Evolutionary conservation across 2,113 vertebrate species (phyloP).

Genomic region (Cnemophilus loriae): DNA sequence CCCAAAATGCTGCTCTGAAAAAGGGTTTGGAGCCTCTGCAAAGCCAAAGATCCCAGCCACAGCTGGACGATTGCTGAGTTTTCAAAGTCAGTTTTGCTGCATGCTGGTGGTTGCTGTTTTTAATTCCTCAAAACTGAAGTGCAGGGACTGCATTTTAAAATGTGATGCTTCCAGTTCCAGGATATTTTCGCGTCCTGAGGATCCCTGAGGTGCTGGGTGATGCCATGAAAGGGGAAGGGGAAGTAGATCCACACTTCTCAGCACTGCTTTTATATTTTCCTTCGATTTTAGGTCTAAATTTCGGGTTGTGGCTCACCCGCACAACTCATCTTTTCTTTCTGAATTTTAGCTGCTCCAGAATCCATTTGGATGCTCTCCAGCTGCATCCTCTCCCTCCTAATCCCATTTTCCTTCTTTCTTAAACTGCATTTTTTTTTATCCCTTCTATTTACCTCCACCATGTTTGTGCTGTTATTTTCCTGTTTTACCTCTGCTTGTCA

Average conservation of each 20-base stretch:
- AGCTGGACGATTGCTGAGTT: fast-evolving
- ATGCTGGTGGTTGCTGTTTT: background rate
- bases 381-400: background rate
- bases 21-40: background rate
- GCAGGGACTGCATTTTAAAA: background rate
- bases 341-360: background rate
- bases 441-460: background rate
- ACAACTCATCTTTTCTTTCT: background rate
- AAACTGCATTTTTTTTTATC: background rate
- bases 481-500: background rate
- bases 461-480: background rate
- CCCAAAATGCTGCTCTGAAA: fast-evolving
- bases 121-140: background rate
- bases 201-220: background rate
- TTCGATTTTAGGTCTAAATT: background rate
- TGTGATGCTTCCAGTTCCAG: fast-evolving
- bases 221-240: background rate
- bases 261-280: background rate
- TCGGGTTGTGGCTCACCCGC: background rate
- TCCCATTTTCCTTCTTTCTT: background rate
- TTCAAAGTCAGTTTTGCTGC: background rate
- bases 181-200: fast-evolving
- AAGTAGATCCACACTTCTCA: background rate
- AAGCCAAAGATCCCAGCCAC: background rate
- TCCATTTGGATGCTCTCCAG: background rate